Percentiles rank a stretch among this genome's conserved stretches.
phyloP scores from a whole-genome alignment of 2,113 vertebrate species.

The Gallinago undulata region DNA sequence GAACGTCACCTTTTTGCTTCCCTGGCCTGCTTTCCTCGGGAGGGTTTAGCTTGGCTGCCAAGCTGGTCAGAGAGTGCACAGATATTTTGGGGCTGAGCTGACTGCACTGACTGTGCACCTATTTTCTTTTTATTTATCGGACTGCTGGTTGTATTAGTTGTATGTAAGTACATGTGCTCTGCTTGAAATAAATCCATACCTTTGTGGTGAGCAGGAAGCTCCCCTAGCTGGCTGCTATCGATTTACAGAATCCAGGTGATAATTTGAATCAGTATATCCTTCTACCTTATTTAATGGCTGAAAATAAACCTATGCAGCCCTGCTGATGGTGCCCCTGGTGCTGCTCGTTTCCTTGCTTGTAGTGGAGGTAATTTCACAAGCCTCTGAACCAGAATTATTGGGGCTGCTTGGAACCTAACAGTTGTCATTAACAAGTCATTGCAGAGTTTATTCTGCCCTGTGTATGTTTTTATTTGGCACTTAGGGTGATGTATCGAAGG shows the following conservation, averaged over 20 bases:
- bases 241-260: background rate
- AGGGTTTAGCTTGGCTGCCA: constrained; percentile 15
- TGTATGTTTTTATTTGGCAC: background rate
- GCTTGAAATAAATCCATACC: background rate
- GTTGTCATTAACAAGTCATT: background rate
- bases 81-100: constrained; percentile 9
- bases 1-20: constrained; percentile 39
- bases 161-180: background rate
- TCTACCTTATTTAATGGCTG: background rate
- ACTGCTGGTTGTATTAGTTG: background rate
- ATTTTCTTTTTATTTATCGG: background rate
- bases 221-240: background rate
- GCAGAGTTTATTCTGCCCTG: background rate
- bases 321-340: background rate
- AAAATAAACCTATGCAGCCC: background rate
- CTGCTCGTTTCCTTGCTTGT: rapidly evolving
- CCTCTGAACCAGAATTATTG: background rate
- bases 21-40: background rate
- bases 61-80: background rate
- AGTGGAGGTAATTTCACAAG: background rate
- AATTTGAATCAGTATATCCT: background rate
- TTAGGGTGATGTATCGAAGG: background rate
- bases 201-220: background rate
- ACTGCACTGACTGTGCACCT: constrained; percentile 13
- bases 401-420: background rate